Conservation (phyloP, 2,888 invertebrate genomes). For the Campoplex capitator region DNA sequence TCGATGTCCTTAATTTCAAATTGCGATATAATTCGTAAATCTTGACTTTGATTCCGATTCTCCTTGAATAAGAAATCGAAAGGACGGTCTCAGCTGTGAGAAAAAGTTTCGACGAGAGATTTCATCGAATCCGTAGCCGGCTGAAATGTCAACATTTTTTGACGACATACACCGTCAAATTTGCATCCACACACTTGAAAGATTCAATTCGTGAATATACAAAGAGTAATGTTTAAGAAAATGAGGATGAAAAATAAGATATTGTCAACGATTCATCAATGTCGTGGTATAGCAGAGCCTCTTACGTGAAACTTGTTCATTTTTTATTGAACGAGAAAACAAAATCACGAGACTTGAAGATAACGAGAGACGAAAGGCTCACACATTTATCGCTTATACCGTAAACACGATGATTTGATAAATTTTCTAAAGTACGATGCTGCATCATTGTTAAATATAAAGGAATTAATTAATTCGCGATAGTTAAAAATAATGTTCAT, state of each 20-base stretch:
- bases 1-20: too few species aligned
- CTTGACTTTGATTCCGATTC: too few species aligned
- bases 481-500: neutral
- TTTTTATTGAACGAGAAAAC: neutral
- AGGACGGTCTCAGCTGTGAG: neutral
- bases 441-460: neutral
- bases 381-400: neutral
- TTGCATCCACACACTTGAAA: neutral
- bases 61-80: neutral
- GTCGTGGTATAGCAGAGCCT: conserved; percentile 9
- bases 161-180: conserved; percentile 14
- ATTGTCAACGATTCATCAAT: conserved; percentile 40
- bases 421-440: neutral
- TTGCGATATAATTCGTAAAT: too few species aligned
- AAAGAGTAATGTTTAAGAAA: neutral
- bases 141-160: neutral
- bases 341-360: neutral
- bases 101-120: neutral
- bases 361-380: neutral
- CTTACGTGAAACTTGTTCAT: neutral
- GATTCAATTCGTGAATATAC: neutral
- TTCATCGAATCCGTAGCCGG: neutral
- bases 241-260: conserved; percentile 11
- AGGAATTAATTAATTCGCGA: neutral
- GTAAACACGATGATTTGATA: neutral